phyloP scores from a whole-genome alignment of 2,888 invertebrate species.

The Drosophila merina region DNA sequence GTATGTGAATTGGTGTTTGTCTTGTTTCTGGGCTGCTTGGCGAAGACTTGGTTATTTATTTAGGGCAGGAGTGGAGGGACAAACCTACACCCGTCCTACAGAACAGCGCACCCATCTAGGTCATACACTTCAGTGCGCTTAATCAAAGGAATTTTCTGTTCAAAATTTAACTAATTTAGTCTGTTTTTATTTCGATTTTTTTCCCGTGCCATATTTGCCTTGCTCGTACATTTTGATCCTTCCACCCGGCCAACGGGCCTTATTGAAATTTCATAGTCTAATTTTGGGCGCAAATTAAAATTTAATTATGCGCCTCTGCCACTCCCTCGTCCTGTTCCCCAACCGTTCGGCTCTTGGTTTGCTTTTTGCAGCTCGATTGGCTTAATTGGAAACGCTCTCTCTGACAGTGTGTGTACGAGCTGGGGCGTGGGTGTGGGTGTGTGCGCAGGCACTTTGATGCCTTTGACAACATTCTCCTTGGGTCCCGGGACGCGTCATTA shows the following conservation, averaged over 20 bases:
- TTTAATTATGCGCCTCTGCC: conserved; percentile 64
- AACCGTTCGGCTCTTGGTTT: conserved; percentile 12
- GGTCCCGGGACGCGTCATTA: conserved; percentile 52
- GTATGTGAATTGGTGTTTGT: conserved; percentile 62
- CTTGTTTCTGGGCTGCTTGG: conserved; percentile 55
- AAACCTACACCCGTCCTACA: background rate
- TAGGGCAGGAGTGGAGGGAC: conserved; percentile 24
- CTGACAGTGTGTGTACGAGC: background rate
- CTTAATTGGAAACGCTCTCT: conserved; percentile 49
- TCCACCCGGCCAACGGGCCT: conserved; percentile 7
- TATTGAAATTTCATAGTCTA: conserved; percentile 71
- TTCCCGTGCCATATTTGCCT: conserved; percentile 22
- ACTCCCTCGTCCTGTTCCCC: background rate
- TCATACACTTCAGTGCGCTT: conserved; percentile 56
- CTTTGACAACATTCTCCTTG: conserved; percentile 54
- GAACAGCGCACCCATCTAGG: background rate
- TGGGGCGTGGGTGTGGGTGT: conserved; percentile 16
- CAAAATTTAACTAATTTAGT: conserved; percentile 67
- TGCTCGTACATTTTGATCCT: background rate
- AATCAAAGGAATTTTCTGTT: conserved; percentile 70
- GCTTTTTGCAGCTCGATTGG: conserved; percentile 48
- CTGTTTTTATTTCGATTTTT: conserved; percentile 48
- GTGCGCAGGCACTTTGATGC: conserved; percentile 37
- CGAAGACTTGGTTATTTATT: conserved; percentile 53
- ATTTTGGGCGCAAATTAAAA: conserved; percentile 68